Percentiles rank a stretch among this genome's conserved stretches.
These are phyloP conservation scores for Trinorchestia longiramus DNA, from an alignment of 1,140 invertebrate genomes.

Conservation along the genomic window DNA sequence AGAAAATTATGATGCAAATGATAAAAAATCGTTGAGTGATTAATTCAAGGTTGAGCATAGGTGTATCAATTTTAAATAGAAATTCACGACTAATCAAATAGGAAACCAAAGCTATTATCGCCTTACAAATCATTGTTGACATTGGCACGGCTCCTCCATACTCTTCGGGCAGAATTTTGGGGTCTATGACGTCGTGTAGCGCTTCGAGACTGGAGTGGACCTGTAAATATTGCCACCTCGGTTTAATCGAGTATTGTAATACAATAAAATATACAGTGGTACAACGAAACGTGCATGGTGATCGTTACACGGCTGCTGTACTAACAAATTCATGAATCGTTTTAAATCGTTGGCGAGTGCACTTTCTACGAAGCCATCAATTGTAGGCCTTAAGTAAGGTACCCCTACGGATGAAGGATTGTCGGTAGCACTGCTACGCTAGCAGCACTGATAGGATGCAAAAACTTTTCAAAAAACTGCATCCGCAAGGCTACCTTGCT, in stretches of 20 bases:
- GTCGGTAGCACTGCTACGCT: too few species aligned
- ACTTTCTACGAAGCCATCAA: too few species aligned
- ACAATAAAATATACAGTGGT: neutral
- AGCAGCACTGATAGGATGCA: too few species aligned
- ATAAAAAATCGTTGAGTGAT: neutral
- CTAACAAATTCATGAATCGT: too few species aligned
- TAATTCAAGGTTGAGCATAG: neutral
- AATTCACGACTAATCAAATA: neutral
- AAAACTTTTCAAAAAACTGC: too few species aligned
- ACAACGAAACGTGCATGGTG: neutral
- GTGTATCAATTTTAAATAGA: neutral
- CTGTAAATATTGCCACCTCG: constrained; percentile 70
- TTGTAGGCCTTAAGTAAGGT: too few species aligned
- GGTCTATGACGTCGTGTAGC: constrained; percentile 32
- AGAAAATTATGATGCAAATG: neutral
- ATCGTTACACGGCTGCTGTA: too few species aligned
- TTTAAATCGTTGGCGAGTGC: too few species aligned
- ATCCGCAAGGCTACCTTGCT: too few species aligned
- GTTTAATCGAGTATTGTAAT: neutral
- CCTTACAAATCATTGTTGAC: constrained; percentile 83
- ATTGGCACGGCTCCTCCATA: constrained; percentile 85
- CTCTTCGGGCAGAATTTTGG: constrained; percentile 82
- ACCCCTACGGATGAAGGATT: too few species aligned
- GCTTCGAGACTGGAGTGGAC: constrained; percentile 79
- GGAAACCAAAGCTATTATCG: neutral